Conservation (phyloP, 2,113 vertebrate genomes). For the Myiozetetes cayanensis region DNA sequence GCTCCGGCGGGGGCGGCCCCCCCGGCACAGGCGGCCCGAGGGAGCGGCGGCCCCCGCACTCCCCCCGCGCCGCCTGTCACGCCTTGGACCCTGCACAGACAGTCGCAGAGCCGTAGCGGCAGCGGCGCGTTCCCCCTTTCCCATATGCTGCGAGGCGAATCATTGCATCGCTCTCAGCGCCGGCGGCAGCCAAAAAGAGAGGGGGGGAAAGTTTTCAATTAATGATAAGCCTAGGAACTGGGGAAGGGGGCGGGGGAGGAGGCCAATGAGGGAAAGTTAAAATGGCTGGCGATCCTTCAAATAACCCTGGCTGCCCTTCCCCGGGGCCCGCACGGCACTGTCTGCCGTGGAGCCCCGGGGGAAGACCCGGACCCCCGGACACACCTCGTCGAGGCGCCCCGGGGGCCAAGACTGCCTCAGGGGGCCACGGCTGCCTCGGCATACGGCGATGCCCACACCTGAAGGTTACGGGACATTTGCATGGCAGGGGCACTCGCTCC, state of each 20-base stretch:
- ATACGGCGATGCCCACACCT: background rate
- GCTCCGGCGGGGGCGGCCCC: background rate
- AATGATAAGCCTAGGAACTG: slow-evolving; percentile 28
- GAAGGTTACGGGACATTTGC: background rate
- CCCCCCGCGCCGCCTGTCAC: background rate
- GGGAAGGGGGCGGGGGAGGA: background rate
- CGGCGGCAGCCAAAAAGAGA: slow-evolving; percentile 1
- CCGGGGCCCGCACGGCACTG: background rate
- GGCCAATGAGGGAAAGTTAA: slow-evolving; percentile 48
- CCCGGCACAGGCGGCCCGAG: background rate
- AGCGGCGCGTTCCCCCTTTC: background rate
- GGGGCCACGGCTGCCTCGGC: background rate
- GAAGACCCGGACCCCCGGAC: background rate
- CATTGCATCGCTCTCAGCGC: background rate
- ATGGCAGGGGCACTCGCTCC: background rate
- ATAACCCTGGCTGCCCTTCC: background rate
- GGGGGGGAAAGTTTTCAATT: slow-evolving; percentile 51
- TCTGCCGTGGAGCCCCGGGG: background rate
- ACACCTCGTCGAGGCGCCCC: background rate
- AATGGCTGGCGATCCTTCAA: slow-evolving; percentile 40
- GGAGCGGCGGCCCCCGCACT: background rate
- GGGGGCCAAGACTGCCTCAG: background rate
- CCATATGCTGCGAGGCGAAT: slow-evolving; percentile 31
- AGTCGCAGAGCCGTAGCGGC: background rate
- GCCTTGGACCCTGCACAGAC: background rate